Evolutionary conservation across 2,888 invertebrate genomes (phyloP), one percentile per base, ranked within the genome.

Genomic region (Panorpa germanica): DNA sequence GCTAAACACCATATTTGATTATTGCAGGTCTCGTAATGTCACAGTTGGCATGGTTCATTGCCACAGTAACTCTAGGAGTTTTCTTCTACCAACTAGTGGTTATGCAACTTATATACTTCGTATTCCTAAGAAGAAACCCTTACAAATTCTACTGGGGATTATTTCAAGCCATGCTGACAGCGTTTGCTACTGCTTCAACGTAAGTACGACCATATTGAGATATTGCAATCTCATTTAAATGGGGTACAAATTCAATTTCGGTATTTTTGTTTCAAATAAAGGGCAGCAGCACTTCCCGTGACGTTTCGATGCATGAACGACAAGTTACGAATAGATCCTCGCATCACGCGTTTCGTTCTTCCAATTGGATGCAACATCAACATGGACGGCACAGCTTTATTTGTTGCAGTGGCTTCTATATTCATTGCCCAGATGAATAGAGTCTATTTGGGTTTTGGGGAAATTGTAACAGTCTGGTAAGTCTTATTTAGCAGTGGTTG

Each of bases 331-430:
- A 62, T 86, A 37, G 82, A 88, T 53, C 64, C 72, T 20, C 66
- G 83, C 36, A 73, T 90, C 41, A 80, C 82, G 1, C 67, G 81
- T 38, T 90, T 90, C 53, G 82, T 90, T 26, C 59, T 88, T 8
- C 88, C 88, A 1, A 81, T 88, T 40, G 88, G 88, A 4, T 83
- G 83, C 48, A 86, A 85, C 47, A 78, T 88, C 48, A 90, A 90
- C 54, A 86, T 88, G 85, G 82, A 86, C 43, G 85, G 85, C 3
- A 85, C 85, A 0, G 83, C 85, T 0, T 57, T 91, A 26, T 93
- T 90, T 52, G 71, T 91, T 19, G 71, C 88, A 0, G 72, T 83
- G 3, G 82, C 91, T 4, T 77, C 85, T 34, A 70, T 81, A 44
- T 82, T 81, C 52, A 74, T 82, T 41, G 80, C 81, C 22, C 86